These are phyloP conservation scores for Xiphydria camelus DNA, from an alignment of 2,888 invertebrate genomes.

Conservation along the genomic window DNA sequence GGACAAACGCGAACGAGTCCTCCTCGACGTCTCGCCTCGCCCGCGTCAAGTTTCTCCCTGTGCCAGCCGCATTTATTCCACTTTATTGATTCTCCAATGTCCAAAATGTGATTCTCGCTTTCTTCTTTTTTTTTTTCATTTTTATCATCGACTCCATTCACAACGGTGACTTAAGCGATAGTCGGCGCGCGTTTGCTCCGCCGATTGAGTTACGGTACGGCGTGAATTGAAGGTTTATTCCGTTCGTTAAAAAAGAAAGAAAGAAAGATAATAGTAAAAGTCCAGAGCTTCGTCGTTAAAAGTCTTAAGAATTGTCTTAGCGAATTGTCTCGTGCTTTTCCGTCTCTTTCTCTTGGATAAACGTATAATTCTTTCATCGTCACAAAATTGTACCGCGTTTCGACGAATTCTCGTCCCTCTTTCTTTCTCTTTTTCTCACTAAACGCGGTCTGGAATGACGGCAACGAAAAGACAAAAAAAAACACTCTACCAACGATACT, in stretches of 20 bases:
- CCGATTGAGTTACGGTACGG: conserved; percentile 26
- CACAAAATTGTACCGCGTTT: too few relatives aligned
- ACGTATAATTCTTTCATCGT: too few relatives aligned
- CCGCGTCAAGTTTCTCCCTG: conserved; percentile 34
- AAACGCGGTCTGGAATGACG: too few relatives aligned
- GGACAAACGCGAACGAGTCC: too few relatives aligned
- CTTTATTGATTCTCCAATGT: conserved; percentile 40
- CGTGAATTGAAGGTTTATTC: conserved; percentile 12
- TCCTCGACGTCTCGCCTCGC: conserved; percentile 28
- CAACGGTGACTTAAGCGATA: conserved; percentile 40
- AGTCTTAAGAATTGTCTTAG: conserved; percentile 9
- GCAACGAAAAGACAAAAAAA: too few relatives aligned
- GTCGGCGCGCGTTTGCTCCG: conserved; percentile 25
- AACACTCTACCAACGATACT: too few relatives aligned
- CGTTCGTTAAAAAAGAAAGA: conserved; percentile 11
- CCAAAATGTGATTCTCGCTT: too few relatives aligned
- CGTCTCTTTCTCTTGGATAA: too few relatives aligned
- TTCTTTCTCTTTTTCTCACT: conserved; percentile 14
- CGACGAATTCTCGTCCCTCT: conserved; percentile 9
- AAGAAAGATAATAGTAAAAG: conserved; percentile 20
- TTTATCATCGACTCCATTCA: too few relatives aligned
- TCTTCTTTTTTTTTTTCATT: too few relatives aligned
- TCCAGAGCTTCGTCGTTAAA: conserved; percentile 33
- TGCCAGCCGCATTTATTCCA: conserved; percentile 34
- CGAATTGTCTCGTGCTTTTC: too few relatives aligned